Evolutionary conservation across 2,113 vertebrate species (phyloP).

Genomic region (Elaphurus davidianus): DNA sequence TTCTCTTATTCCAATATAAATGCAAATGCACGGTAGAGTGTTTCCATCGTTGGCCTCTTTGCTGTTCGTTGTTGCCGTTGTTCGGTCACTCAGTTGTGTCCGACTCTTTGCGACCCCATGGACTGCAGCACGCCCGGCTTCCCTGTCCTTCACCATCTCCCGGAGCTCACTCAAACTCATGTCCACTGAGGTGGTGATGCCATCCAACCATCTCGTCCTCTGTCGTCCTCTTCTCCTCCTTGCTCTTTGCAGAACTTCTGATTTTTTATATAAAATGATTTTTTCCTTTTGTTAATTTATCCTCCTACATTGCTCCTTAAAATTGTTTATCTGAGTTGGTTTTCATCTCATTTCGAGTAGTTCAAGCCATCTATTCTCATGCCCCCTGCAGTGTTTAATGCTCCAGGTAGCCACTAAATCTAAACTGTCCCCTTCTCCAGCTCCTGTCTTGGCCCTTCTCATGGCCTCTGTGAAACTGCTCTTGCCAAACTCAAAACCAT

Average conservation of each 20-base stretch:
- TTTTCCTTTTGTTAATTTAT: neutral
- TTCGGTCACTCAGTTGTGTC: rapidly evolving
- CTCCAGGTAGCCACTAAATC: neutral
- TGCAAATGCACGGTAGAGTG: neutral
- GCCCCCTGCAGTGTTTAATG: rapidly evolving
- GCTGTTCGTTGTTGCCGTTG: neutral
- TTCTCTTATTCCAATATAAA: neutral
- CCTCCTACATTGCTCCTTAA: neutral
- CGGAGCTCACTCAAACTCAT: neutral
- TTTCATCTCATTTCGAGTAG: neutral
- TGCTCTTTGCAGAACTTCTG: neutral
- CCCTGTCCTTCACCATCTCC: neutral
- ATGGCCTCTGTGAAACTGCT: neutral
- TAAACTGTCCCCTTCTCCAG: neutral
- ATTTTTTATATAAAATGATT: neutral
- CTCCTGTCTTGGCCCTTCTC: neutral
- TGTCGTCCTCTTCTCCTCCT: neutral
- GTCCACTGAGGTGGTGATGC: neutral
- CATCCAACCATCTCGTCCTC: neutral
- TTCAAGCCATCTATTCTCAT: neutral
- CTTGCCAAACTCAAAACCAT: neutral
- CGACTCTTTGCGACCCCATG: rapidly evolving
- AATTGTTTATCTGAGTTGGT: neutral
- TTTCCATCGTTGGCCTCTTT: neutral
- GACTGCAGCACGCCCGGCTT: neutral